Evolutionary conservation across 1,140 invertebrate species (phyloP).

Genomic region (Ctenoplectra terminalis): DNA sequence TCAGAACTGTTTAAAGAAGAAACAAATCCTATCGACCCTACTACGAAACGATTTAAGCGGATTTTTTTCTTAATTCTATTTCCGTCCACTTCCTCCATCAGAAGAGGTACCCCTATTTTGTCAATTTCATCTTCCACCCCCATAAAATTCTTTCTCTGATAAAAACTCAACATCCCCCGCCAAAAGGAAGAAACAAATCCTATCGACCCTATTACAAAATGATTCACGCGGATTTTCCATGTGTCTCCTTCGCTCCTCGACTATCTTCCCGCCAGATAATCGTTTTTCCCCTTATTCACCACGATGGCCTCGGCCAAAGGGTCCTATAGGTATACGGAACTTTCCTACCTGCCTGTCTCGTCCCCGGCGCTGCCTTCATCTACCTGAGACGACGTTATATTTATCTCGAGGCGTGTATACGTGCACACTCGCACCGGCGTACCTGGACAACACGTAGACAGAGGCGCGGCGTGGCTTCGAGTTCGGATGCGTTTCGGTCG

Average conservation of each 20-base stretch:
- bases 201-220: not conserved
- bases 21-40: not conserved
- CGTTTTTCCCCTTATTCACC: conserved; percentile 53
- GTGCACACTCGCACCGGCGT: not conserved
- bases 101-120: too few relatives aligned
- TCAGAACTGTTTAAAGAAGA: too few relatives aligned
- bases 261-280: conserved; percentile 44
- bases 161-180: not conserved
- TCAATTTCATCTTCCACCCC: too few relatives aligned
- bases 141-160: not conserved
- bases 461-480: conserved; percentile 10
- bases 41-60: not conserved
- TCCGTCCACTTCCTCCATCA: too few relatives aligned
- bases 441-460: not conserved
- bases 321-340: conserved; percentile 36
- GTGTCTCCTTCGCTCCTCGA: not conserved
- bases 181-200: not conserved
- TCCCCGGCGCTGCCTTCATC: conserved; percentile 31
- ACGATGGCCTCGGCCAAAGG: conserved; percentile 53
- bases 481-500: conserved; percentile 22
- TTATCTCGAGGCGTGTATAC: conserved; percentile 42
- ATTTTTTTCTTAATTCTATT: too few relatives aligned
- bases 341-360: conserved; percentile 58
- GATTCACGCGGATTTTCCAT: conserved; percentile 38
- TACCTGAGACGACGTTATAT: conserved; percentile 61